These are phyloP conservation scores for Uropsilus gracilis DNA, from an alignment of 2,113 vertebrate species.

Conservation along the genomic window DNA sequence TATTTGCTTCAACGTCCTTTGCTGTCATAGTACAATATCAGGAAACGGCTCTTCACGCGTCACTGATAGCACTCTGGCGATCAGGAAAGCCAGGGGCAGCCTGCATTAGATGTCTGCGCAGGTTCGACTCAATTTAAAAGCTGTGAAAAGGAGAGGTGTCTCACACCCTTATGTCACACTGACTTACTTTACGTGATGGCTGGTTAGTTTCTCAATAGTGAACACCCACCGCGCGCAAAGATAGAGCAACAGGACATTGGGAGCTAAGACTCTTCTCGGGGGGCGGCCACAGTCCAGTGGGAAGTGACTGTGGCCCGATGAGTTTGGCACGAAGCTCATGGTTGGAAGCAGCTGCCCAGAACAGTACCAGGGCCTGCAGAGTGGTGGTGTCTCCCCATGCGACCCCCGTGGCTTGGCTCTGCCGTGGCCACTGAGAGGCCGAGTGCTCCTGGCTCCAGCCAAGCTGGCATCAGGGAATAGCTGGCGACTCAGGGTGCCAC, in stretches of 20 bases:
- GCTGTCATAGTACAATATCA: constrained; percentile 59
- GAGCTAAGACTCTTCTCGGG: not conserved
- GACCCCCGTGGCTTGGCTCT: not conserved
- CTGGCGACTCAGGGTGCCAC: not conserved
- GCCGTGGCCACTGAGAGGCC: not conserved
- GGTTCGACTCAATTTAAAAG: not conserved
- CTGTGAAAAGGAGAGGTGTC: not conserved
- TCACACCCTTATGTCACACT: not conserved
- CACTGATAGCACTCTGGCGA: constrained; percentile 40
- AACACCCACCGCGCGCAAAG: not conserved
- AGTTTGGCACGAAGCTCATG: not conserved
- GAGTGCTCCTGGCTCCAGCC: not conserved
- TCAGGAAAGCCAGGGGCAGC: not conserved
- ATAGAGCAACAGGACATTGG: not conserved
- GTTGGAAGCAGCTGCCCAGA: not conserved
- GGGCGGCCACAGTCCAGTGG: not conserved
- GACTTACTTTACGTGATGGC: not conserved
- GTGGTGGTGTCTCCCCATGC: not conserved
- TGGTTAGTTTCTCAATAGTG: not conserved
- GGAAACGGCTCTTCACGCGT: not conserved
- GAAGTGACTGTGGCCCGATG: not conserved
- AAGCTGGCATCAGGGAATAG: not conserved
- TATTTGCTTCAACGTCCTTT: constrained; percentile 67
- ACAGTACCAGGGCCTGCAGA: not conserved
- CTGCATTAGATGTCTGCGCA: not conserved